A percentile compares a stretch with the other conserved stretches of the same genome.
Conservation (phyloP, 2,797 vertebrate genomes). For the Coluber constrictor region DNA sequence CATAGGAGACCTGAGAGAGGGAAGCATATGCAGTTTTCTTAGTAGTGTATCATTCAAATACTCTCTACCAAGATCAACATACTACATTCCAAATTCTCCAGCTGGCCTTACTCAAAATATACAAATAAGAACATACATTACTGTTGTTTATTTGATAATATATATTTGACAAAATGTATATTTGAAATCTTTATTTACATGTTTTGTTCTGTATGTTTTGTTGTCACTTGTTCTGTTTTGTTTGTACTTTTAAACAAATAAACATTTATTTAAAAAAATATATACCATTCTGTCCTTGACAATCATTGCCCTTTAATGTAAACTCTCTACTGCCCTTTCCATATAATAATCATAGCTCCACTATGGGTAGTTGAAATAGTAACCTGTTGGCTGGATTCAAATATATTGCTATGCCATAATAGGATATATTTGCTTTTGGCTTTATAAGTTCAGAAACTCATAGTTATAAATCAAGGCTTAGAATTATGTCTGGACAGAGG, state of each 20-base stretch:
- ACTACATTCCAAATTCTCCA: neutral
- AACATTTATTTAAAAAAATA: no score
- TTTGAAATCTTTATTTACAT: no score
- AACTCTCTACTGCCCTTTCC: neutral
- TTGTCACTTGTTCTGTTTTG: no score
- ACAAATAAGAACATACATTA: no score
- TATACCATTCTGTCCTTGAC: neutral
- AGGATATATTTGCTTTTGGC: neutral
- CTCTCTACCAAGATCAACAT: neutral
- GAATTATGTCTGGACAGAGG: neutral
- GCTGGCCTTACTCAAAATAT: neutral
- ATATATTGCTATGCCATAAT: neutral
- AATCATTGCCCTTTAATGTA: no score
- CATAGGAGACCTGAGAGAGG: slow-evolving; percentile 87
- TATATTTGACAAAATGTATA: no score
- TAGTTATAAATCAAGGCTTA: neutral
- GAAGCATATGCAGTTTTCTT: neutral
- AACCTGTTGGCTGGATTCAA: neutral
- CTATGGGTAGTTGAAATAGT: neutral
- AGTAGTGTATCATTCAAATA: neutral
- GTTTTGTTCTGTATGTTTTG: no score
- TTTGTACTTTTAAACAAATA: no score
- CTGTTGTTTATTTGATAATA: no score
- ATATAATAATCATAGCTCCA: neutral
- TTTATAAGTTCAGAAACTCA: neutral